Conservation (phyloP, 2,888 invertebrate species). For the Pammene fasciana region DNA sequence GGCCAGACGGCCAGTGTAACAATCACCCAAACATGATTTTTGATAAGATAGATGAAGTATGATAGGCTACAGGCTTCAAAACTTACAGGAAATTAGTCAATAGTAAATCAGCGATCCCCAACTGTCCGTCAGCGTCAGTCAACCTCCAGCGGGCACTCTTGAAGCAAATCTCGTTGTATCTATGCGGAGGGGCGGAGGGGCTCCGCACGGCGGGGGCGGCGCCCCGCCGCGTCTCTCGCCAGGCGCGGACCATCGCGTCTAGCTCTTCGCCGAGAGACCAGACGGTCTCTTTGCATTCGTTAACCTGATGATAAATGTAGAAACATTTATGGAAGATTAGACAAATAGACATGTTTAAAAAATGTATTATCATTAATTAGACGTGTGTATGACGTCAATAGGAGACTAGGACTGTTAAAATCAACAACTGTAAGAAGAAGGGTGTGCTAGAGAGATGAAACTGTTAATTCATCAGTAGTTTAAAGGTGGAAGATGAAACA, state of each 20-base stretch:
- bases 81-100: conserved; percentile 96
- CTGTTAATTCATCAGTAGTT: too few species aligned
- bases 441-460: too few species aligned
- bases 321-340: too few species aligned
- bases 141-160: conserved; percentile 99
- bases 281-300: conserved; percentile 94
- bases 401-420: too few species aligned
- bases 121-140: conserved; percentile 98
- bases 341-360: too few species aligned
- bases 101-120: conserved; percentile 97
- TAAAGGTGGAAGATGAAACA: too few species aligned
- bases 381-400: too few species aligned
- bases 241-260: conserved; percentile 97
- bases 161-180: conserved; percentile 94
- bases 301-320: conserved; percentile 80
- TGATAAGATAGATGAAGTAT: too few species aligned
- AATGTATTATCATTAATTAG: too few species aligned
- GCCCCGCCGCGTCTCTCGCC: conserved; percentile 89
- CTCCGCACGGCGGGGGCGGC: conserved; percentile 86
- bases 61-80: neutral
- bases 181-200: conserved; percentile 88
- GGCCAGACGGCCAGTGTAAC: too few species aligned
- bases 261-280: conserved; percentile 95
- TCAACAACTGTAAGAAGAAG: too few species aligned
- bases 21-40: neutral